A percentile compares a stretch with the other conserved stretches of the same genome.
Conservation (phyloP, 2,888 invertebrate species). For the Plusia festucae region DNA sequence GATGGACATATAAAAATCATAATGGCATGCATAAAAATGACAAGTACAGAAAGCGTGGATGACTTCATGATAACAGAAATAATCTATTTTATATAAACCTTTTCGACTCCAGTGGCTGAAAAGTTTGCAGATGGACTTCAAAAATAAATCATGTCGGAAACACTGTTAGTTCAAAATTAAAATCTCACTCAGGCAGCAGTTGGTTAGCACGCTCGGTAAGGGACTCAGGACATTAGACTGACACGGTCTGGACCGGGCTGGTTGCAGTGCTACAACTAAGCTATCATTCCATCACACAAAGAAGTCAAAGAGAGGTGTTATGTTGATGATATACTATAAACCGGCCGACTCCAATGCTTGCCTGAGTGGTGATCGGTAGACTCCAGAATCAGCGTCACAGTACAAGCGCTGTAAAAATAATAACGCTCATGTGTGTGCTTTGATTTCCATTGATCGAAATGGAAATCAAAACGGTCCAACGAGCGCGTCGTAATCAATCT, state of each 20-base stretch:
- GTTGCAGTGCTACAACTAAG: constrained; percentile 81
- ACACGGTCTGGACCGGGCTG: constrained; percentile 64
- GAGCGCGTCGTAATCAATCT: constrained; percentile 77
- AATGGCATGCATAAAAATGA: constrained; percentile 83
- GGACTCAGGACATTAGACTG: constrained; percentile 72
- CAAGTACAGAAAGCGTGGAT: constrained; percentile 76
- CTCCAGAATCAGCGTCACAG: constrained; percentile 92
- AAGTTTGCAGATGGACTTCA: constrained; percentile 84
- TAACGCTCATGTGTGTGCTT: constrained; percentile 85
- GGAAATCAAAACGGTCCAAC: constrained; percentile 80
- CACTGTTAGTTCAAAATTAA: constrained; percentile 79
- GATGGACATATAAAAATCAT: constrained; percentile 78
- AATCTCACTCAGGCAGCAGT: constrained; percentile 89
- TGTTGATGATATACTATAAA: constrained; percentile 87
- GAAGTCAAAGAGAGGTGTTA: constrained; percentile 83
- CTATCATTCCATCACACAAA: constrained; percentile 87
- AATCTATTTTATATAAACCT: constrained; percentile 59
- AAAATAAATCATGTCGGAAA: constrained; percentile 84
- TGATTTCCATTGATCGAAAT: constrained; percentile 73
- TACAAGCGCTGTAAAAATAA: constrained; percentile 94
- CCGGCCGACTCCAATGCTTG: constrained; percentile 91
- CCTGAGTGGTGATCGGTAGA: constrained; percentile 94
- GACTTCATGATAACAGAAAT: constrained; percentile 59
- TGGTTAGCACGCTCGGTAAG: constrained; percentile 85
- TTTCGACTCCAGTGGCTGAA: constrained; percentile 54